Percentiles rank a stretch among this genome's conserved stretches.
phyloP scores from a whole-genome alignment of 1,140 invertebrate genomes.

The Triops longicaudatus region DNA sequence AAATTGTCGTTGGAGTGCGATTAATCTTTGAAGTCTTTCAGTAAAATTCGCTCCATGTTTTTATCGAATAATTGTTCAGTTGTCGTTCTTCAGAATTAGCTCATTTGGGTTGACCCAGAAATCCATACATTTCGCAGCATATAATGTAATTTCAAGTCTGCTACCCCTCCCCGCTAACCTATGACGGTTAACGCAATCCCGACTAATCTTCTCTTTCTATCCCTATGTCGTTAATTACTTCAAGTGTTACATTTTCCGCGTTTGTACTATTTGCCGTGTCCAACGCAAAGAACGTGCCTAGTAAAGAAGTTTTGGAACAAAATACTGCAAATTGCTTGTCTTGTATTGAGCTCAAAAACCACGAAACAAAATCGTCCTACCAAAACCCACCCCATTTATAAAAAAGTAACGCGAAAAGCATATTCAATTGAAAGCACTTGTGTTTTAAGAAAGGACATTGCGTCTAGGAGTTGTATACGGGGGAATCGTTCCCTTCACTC shows the following conservation, averaged over 20 bases:
- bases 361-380: not conserved
- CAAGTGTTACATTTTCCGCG: not conserved
- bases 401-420: not conserved
- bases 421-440: conserved; percentile 8
- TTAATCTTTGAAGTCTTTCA: not conserved
- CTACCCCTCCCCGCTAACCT: too few species aligned
- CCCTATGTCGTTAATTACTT: not conserved
- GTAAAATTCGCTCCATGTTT: not conserved
- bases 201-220: not conserved
- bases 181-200: not conserved
- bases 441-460: not conserved
- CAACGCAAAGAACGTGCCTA: conserved; percentile 10
- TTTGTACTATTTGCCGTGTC: not conserved
- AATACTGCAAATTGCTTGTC: not conserved
- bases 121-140: too few species aligned
- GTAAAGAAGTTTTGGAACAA: not conserved
- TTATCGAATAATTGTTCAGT: not conserved
- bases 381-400: not conserved
- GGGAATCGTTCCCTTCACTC: not conserved
- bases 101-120: not conserved
- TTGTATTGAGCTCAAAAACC: conserved; percentile 5
- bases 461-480: too few species aligned
- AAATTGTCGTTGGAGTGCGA: not conserved
- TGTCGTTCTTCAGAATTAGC: not conserved
- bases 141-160: too few species aligned